Evolutionary conservation across 2,888 invertebrate genomes (phyloP), one percentile per base, ranked within the genome.

Genomic region (Spisula subtruncata): DNA sequence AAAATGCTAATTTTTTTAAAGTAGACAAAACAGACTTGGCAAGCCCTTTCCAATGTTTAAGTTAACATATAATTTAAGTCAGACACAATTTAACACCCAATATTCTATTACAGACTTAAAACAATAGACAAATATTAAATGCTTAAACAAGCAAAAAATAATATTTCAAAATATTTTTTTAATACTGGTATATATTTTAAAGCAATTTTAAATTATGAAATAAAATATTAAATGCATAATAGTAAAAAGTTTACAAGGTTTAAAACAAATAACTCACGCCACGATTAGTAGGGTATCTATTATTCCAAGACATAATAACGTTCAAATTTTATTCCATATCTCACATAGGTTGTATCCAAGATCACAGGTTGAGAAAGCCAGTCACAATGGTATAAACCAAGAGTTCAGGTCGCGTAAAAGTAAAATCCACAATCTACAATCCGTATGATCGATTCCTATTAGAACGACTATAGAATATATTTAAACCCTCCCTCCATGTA

Each of bases 361-460:
- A 32, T 75, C 75, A 32, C 20, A 80, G 16, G 54, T 41, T 48
- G 41, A 56, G 51, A 56, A 89, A 60, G 54, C 20, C 18, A 5
- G 48, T 51, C 41, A 14, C 48, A 79, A 79, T 20, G 20, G 25
- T 32, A n/a, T n/a, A 66, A 89, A 71, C 35, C 85, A n/a, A n/a
- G 41, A 46, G 25, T 1, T 32, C 75, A 83, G 86, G 86, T 86
- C 86, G 56, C n/a, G 35, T 83, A 84, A 84, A 75, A 89, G 88
- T 86, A 81, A 90, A 86, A 90, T n/a, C n/a, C n/a, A n/a, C n/a
- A n/a, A n/a, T n/a, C n/a, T n/a, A n/a, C n/a, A n/a, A n/a, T 85
- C 75, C 35, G 35, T 87, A 71, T 88, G 83, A 90, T 90, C 86
- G 85, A 88, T 88, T 86, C 79, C 66, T 86, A 75, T 87, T 88